A percentile compares a stretch with the other conserved stretches of the same genome.
Conservation (phyloP, 2,113 vertebrate genomes). For the Lasiurus cinereus region DNA sequence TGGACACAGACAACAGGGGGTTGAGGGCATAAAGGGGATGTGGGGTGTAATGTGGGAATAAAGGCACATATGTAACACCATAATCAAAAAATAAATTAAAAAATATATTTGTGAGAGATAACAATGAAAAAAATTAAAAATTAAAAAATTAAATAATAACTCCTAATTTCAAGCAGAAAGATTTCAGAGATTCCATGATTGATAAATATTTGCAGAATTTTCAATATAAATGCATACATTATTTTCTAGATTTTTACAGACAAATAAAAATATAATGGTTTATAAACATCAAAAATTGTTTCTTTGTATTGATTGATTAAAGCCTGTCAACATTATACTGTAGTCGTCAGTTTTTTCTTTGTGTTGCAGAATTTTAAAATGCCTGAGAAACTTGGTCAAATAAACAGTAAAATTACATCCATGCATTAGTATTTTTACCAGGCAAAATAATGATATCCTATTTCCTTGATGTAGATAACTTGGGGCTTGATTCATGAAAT, state of each 20-base stretch:
- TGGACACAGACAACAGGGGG: too few species aligned
- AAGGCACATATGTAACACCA: too few species aligned
- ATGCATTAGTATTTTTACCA: conserved; percentile 77
- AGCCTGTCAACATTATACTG: conserved; percentile 58
- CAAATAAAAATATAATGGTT: conserved; percentile 34
- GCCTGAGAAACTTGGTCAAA: conserved; percentile 74
- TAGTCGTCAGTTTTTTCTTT: conserved; percentile 66
- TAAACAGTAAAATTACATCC: conserved; percentile 68
- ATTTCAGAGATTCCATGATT: conserved; percentile 44
- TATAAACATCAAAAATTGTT: neutral
- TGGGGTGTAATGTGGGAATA: too few species aligned
- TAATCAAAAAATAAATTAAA: too few species aligned
- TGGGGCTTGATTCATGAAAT: conserved; percentile 81
- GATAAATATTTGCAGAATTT: conserved; percentile 65
- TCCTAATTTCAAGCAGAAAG: conserved; percentile 48
- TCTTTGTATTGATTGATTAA: conserved; percentile 51
- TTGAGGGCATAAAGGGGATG: too few species aligned
- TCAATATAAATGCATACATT: conserved; percentile 36
- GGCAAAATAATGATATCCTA: conserved; percentile 79
- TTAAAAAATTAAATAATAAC: conserved; percentile 3
- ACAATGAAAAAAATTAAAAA: too few species aligned
- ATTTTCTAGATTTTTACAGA: conserved; percentile 62
- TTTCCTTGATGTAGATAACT: conserved; percentile 85
- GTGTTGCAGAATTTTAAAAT: conserved; percentile 69
- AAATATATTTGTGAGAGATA: too few species aligned